These are phyloP conservation scores for Tenrec ecaudatus DNA, from an alignment of 2,113 vertebrate species.

Conservation along the genomic window DNA sequence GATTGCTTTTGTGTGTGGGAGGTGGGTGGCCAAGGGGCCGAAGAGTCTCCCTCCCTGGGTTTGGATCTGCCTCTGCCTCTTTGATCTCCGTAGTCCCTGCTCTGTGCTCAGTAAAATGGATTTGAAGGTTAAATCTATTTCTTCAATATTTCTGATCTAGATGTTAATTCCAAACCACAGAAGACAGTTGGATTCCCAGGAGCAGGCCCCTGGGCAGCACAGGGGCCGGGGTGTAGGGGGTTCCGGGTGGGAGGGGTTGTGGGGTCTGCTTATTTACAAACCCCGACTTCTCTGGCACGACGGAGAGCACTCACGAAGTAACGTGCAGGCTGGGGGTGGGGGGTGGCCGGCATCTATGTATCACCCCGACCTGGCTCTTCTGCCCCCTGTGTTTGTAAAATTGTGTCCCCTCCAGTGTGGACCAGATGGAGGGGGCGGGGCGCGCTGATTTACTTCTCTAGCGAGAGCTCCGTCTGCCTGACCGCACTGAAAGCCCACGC, in stretches of 20 bases:
- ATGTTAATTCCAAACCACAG: background rate
- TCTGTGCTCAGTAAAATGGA: background rate
- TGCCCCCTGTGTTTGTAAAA: background rate
- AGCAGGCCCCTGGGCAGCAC: background rate
- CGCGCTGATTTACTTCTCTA: background rate
- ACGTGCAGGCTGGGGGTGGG: too few species aligned
- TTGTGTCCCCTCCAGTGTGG: background rate
- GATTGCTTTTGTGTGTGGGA: fast-evolving
- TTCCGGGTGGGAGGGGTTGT: background rate
- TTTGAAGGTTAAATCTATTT: background rate
- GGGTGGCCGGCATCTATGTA: background rate
- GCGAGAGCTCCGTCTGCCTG: background rate
- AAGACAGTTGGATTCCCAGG: too few species aligned
- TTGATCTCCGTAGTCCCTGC: background rate
- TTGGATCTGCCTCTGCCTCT: background rate
- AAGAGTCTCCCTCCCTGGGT: fast-evolving
- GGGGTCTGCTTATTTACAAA: background rate
- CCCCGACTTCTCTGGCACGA: fast-evolving
- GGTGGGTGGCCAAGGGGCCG: background rate
- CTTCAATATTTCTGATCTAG: background rate
- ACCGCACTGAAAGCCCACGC: background rate
- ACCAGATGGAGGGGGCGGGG: background rate
- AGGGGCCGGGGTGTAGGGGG: background rate
- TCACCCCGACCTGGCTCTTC: background rate
- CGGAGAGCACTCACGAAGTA: background rate